Base-by-base conservation (phyloP, 2,888 invertebrate species). In the Lasioglossum leucozonium region DNA sequence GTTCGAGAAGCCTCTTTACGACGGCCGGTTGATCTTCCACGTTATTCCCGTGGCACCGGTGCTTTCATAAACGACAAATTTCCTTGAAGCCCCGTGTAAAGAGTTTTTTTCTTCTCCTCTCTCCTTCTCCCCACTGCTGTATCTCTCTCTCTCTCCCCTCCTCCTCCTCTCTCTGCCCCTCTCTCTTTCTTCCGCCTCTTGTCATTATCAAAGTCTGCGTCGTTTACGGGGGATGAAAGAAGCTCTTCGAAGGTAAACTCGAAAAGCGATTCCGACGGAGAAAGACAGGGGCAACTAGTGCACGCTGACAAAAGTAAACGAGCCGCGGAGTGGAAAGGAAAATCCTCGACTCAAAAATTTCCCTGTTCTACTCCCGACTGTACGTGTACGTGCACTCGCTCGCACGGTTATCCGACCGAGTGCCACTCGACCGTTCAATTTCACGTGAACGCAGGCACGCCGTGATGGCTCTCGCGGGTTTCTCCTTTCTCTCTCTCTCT, bases 341-440 rank as follows among this genome's bases (percentile, higher is more conserved):
- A 44, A 65, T 42, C 22, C 44, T 47, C 26, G 58, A 58, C 55
- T 69, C 77, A 69, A 73, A 82, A 82, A 69, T 72, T 62, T 51
- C 37, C 40, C 42, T 67, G 67, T 65, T 65, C 62, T 2, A 30
- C 62, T 62, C 16, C 30, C 30, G 30, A 6, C 58, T 55, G 8
- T 26, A 22, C 47, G 8, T 51, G 2, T 18, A 44, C 55, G 2
- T n/a, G 1, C 55, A 6, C n/a, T 55, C 55, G 4, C 30, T 69
- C 77, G 67, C 58, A 47, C 75, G 37, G 22, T 51, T n/a, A n/a
- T n/a, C 30, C 47, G 65, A 30, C 30, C 18, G 67, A 83, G 79
- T 85, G 82, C 34, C 67, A 83, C 84, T 85, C 79, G 58, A 73
- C 83, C 83, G 83, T 69, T 83, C 79, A 79, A 76, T 79, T 85